These are phyloP conservation scores for Cairina moschata DNA, from an alignment of 2,113 vertebrate genomes.

Conservation along the genomic window DNA sequence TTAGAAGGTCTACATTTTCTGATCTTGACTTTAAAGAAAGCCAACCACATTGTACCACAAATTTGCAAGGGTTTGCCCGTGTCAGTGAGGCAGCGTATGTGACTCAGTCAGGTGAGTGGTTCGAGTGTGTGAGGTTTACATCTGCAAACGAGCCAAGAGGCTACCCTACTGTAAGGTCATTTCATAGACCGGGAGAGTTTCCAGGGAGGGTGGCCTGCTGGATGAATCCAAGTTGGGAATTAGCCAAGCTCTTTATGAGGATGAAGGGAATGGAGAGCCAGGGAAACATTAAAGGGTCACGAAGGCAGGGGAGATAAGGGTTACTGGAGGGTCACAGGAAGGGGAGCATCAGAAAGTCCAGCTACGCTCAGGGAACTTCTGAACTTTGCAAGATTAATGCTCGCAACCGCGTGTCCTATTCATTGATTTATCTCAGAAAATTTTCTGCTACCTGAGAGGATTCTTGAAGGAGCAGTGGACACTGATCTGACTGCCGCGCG, in stretches of 20 bases:
- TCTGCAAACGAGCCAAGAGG: not conserved
- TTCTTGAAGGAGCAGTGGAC: conserved; percentile 30
- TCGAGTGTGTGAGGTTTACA: not conserved
- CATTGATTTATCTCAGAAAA: conserved; percentile 3
- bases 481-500: not conserved
- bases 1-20: not conserved
- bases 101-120: not conserved
- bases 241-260: conserved; percentile 23
- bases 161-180: not conserved
- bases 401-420: not conserved
- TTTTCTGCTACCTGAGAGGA: conserved; percentile 20
- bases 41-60: not conserved
- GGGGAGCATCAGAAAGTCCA: conserved; percentile 1
- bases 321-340: conserved; percentile 29
- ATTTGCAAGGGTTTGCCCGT: not conserved
- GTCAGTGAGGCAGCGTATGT: accelerated
- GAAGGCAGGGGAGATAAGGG: conserved; percentile 7
- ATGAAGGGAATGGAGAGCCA: conserved; percentile 18
- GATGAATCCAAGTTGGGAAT: conserved; percentile 7
- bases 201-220: conserved; percentile 9
- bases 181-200: conserved; percentile 41
- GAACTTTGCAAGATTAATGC: conserved; percentile 20
- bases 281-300: conserved; percentile 41
- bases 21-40: not conserved
- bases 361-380: conserved; percentile 34